Percentiles rank a stretch among this genome's conserved stretches.
phyloP scores from a whole-genome alignment of 1,140 invertebrate genomes.

The Camponotus floridanus region DNA sequence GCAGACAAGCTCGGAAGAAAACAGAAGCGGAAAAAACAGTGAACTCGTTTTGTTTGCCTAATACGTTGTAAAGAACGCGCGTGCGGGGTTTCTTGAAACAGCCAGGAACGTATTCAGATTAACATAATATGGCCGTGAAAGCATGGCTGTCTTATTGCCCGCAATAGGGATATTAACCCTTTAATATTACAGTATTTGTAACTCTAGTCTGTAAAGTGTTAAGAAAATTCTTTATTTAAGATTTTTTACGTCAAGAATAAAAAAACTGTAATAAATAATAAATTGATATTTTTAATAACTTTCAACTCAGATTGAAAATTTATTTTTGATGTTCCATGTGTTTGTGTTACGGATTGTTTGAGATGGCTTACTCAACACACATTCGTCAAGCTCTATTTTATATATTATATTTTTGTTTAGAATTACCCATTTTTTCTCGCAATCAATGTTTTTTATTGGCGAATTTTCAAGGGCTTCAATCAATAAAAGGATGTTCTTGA shows the following conservation, averaged over 20 bases:
- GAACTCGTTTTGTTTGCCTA: background rate
- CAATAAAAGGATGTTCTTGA: background rate
- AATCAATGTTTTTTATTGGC: background rate
- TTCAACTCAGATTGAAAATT: background rate
- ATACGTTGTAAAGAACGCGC: conserved; percentile 38
- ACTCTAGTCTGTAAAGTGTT: background rate
- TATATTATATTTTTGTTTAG: background rate
- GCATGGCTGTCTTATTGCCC: conserved; percentile 63
- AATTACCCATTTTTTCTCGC: background rate
- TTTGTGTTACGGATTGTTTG: background rate
- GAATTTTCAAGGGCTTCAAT: background rate
- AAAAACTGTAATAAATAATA: too few relatives aligned
- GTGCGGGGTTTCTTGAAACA: conserved; percentile 8
- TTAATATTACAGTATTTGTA: background rate
- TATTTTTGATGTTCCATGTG: background rate
- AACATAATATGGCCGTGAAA: conserved; percentile 69
- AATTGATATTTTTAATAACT: background rate
- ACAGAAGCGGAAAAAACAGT: background rate
- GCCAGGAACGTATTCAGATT: conserved; percentile 58
- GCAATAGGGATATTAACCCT: conserved; percentile 18
- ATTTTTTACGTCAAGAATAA: too few relatives aligned
- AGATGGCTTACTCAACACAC: background rate
- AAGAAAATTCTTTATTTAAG: background rate
- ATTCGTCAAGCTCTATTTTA: background rate
- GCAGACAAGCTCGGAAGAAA: conserved; percentile 19